Percentiles rank a stretch among this genome's conserved stretches.
Conservation (phyloP, 2,113 vertebrate species). For the Crotophaga sulcirostris region DNA sequence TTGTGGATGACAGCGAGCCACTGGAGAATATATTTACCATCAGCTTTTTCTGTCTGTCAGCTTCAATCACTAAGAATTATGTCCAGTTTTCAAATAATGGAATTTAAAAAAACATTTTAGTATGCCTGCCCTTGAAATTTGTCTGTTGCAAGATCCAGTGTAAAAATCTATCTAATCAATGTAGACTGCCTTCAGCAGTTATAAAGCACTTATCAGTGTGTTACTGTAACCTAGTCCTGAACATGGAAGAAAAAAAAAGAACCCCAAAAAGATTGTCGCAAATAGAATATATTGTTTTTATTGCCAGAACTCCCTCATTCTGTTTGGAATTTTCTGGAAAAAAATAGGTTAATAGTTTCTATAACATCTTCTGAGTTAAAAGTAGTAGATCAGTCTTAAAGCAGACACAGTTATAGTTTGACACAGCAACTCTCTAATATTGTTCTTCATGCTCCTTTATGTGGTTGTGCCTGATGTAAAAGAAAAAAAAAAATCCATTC, state of each 20-base stretch:
- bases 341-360: background rate
- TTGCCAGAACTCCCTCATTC: background rate
- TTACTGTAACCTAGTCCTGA: background rate
- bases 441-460: background rate
- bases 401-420: background rate
- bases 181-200: constrained; percentile 10
- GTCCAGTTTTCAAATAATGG: constrained; percentile 38
- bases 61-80: constrained; percentile 39
- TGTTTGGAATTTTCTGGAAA: background rate
- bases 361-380: background rate
- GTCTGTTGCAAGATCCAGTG: background rate
- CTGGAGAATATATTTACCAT: constrained; percentile 9
- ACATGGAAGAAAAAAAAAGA: background rate
- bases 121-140: constrained; percentile 42
- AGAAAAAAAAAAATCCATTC: background rate
- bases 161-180: constrained; percentile 34
- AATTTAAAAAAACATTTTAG: background rate
- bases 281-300: background rate
- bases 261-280: background rate
- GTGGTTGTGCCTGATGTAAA: background rate
- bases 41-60: constrained; percentile 24
- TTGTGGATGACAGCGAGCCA: background rate
- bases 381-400: background rate
- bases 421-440: background rate
- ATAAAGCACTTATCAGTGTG: background rate